Evolutionary conservation across 2,888 invertebrate genomes (phyloP).

Genomic region (Torymus texanus): DNA sequence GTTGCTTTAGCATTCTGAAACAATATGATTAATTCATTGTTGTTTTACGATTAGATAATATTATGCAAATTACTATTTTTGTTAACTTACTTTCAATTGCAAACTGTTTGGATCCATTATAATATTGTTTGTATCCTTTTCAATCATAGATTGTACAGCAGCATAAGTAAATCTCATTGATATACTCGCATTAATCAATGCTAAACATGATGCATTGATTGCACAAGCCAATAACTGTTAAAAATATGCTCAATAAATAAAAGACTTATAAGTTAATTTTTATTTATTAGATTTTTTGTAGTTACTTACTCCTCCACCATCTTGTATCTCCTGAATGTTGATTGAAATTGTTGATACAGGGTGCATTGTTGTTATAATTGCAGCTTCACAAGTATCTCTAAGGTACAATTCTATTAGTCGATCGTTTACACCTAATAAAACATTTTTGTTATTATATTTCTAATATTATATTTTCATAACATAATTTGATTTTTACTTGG

Average conservation of each 20-base stretch:
- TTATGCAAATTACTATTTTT: slow-evolving; percentile 8
- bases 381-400: slow-evolving; percentile 85
- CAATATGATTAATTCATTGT: slow-evolving; percentile 37
- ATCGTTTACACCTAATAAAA: slow-evolving; percentile 78
- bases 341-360: slow-evolving; percentile 88
- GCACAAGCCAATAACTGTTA: slow-evolving; percentile 85
- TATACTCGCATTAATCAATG: slow-evolving; percentile 88
- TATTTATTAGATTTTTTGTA: too few species aligned
- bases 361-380: slow-evolving; percentile 83
- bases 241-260: too few species aligned
- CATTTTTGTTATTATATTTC: not conserved
- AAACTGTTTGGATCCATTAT: slow-evolving; percentile 80
- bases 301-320: slow-evolving; percentile 84
- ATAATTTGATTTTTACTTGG: slow-evolving; percentile 76
- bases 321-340: slow-evolving; percentile 91
- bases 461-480: slow-evolving; percentile 22
- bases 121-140: slow-evolving; percentile 77
- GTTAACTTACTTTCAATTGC: slow-evolving; percentile 73
- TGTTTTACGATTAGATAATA: slow-evolving; percentile 8
- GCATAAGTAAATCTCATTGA: slow-evolving; percentile 89
- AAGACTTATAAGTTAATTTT: too few species aligned
- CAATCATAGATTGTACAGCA: slow-evolving; percentile 85
- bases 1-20: slow-evolving; percentile 78
- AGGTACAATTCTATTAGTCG: slow-evolving; percentile 86
- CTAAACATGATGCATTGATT: slow-evolving; percentile 89